Base-by-base conservation (phyloP, 2,888 invertebrate species). In the Caenorhabditis sulstoni region DNA sequence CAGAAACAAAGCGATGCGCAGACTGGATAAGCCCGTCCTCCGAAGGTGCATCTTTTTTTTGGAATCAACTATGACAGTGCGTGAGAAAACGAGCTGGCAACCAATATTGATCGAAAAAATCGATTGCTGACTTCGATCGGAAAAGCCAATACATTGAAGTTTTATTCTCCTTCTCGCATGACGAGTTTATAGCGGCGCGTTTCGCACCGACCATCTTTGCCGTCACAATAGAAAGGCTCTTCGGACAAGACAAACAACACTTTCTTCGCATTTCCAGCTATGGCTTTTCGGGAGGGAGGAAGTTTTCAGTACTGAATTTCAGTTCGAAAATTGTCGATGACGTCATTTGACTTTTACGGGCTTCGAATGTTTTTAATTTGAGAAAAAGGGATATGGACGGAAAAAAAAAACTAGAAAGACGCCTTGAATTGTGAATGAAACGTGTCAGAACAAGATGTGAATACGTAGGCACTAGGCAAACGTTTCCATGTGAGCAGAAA, bases 1-100 rank as follows among this genome's bases (percentile, higher is more conserved):
- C 62, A 22, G 41, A 64, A 55, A 64, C 61, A 64, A 49, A 49
- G 55, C 22, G 61, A 71, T 64, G 62, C 49, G 71, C 29, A n/a
- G 50, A 41, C 8, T 23, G 50, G 62, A 62, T 70, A 53, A 70
- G 45, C 39, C 41, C 9, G 23, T 41, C 16, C 9, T 22, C 44
- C 16, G 45, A 41, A n/a, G 49, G 58, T 52, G 61, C 61, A 52
- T 29, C 18, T 3, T 41, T 41, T 41, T 41, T 41, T 41, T 3
- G 11, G 11, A 41, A 41, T 41, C 14, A 7, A 3, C 11, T 3
- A 41, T 8, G 11, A 11, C 7, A 41, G 41, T n/a, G 41, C 11
- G 12, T 41, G 12, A 11, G 41, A 11, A 41, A 41, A 11, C 11
- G 12, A 41, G 41, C 14, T 14, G 14, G 11, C 41, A 41, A 41